Percentiles rank a stretch among this genome's conserved stretches.
These are phyloP conservation scores for Heteractis magnifica DNA, from an alignment of 92 coral and sea anemone species.

Conservation along the genomic window DNA sequence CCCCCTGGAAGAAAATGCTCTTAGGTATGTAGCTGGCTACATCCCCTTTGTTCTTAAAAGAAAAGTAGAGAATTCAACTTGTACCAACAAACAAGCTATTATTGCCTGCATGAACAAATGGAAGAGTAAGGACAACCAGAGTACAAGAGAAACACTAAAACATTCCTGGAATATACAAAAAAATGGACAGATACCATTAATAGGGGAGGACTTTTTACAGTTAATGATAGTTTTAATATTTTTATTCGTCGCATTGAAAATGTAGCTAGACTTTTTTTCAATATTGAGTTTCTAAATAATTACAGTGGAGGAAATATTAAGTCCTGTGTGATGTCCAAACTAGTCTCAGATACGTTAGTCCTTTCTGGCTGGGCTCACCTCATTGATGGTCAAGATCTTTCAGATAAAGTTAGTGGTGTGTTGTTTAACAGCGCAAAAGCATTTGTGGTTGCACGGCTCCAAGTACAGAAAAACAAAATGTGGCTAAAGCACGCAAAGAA, in stretches of 20 bases:
- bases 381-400: not conserved
- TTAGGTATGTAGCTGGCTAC: conserved; percentile 36
- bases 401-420: not conserved
- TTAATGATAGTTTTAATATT: conserved; percentile 13
- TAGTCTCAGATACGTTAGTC: not conserved
- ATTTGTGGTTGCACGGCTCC: conserved; percentile 11
- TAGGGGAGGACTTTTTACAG: conserved; percentile 29
- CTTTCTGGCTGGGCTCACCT: not conserved
- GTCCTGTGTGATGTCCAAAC: not conserved
- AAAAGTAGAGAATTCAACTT: not conserved
- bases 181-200: conserved; percentile 17
- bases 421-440: conserved; percentile 1
- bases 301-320: not conserved
- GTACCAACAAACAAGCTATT: not conserved
- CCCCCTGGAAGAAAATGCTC: conserved; percentile 34
- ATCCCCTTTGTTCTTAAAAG: conserved; percentile 27
- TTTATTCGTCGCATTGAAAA: conserved; percentile 28
- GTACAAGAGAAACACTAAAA: not conserved
- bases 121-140: not conserved
- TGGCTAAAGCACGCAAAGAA: no score
- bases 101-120: not conserved
- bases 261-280: conserved; percentile 7
- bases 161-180: conserved; percentile 27
- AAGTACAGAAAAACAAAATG: not conserved
- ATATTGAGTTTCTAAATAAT: not conserved